phyloP scores from a whole-genome alignment of 2,797 vertebrate species.

The Manis pentadactyla region DNA sequence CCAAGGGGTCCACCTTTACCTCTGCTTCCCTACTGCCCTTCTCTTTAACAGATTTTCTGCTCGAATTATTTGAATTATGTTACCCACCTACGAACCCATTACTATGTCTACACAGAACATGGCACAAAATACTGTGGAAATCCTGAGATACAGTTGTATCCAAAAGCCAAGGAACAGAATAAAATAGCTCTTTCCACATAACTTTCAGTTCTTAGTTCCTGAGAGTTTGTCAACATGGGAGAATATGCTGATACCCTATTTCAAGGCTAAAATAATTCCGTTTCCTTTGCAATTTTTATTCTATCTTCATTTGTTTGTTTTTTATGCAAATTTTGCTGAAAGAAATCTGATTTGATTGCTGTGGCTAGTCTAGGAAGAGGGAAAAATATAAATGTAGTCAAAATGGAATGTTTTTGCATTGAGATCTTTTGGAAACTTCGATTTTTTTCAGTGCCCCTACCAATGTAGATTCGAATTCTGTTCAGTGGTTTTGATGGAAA shows the following conservation, averaged over 20 bases:
- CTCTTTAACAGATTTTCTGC: not conserved
- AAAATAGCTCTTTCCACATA: not conserved
- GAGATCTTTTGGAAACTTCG: not conserved
- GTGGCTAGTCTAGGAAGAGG: not conserved
- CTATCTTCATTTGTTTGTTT: slow-evolving; percentile 38
- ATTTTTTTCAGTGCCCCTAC: not conserved
- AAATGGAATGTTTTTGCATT: not conserved
- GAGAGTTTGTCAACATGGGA: not conserved
- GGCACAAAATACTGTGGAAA: not conserved
- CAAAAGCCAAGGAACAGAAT: not conserved
- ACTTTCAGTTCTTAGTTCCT: not conserved
- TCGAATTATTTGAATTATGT: not conserved
- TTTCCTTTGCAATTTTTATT: slow-evolving; percentile 21
- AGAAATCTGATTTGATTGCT: slow-evolving; percentile 5
- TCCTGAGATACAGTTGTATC: not conserved
- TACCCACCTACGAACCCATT: not conserved
- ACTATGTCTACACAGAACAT: not conserved
- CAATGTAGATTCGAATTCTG: not conserved
- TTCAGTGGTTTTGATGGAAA: not conserved
- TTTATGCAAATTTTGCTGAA: slow-evolving; percentile 47
- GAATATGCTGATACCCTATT: not conserved
- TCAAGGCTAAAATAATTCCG: slow-evolving; percentile 4
- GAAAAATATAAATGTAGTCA: not conserved
- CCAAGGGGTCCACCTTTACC: not conserved
- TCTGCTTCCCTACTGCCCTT: not conserved